Conservation (phyloP, 2,113 vertebrate genomes). For the Lepisosteus oculatus region DNA sequence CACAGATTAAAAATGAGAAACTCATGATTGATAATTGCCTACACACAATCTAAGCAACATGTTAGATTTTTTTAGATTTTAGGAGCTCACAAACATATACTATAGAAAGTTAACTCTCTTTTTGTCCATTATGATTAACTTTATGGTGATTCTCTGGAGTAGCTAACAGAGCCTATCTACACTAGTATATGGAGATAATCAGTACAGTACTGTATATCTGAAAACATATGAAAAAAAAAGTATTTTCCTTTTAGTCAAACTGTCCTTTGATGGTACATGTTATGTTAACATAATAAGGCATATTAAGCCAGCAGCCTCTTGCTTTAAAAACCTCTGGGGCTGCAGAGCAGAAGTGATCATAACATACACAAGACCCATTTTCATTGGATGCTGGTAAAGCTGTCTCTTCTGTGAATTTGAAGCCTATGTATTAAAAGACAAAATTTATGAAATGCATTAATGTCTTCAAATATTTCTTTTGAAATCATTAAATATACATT, state of each 20-base stretch:
- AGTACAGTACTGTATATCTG: background rate
- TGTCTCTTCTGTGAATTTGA: conserved; percentile 13
- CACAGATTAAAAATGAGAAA: too few relatives aligned
- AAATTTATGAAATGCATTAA: conserved; percentile 1
- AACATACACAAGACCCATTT: conserved; percentile 3
- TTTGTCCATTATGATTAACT: too few relatives aligned
- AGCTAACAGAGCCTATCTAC: too few relatives aligned
- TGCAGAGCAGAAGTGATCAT: conserved; percentile 4
- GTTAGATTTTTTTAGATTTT: too few relatives aligned
- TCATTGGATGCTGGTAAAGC: background rate
- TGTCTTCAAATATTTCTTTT: too few relatives aligned
- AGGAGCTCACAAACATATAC: too few relatives aligned
- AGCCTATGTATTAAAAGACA: background rate
- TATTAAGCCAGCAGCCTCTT: background rate
- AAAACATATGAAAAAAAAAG: background rate
- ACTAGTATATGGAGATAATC: too few relatives aligned
- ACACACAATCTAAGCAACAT: too few relatives aligned
- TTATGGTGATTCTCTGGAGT: too few relatives aligned
- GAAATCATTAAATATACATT: too few relatives aligned
- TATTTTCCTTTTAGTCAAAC: conserved; percentile 1
- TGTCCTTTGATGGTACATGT: conserved; percentile 1
- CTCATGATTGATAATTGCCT: too few relatives aligned
- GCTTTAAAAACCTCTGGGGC: conserved; percentile 15
- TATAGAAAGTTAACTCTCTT: too few relatives aligned
- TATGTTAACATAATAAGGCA: conserved; percentile 14